Percentiles rank a stretch among this genome's conserved stretches.
Evolutionary conservation across 2,113 vertebrate species (phyloP).

Genomic region (Taxidea taxus): DNA sequence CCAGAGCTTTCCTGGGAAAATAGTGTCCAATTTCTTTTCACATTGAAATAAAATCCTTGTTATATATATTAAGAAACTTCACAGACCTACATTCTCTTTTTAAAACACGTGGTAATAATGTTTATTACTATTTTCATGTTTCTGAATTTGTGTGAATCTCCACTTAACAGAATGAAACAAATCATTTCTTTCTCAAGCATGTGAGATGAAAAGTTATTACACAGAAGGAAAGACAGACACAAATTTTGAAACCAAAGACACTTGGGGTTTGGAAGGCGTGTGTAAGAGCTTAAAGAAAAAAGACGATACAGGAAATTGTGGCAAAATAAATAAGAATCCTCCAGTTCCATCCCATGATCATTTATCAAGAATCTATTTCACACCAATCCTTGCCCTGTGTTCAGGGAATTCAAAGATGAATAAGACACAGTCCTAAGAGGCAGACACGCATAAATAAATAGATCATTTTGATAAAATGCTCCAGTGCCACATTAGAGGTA

Average conservation of each 20-base stretch:
- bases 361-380: background rate
- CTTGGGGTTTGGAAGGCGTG: background rate
- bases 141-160: background rate
- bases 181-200: background rate
- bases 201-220: background rate
- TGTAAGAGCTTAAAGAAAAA: background rate
- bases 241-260: background rate
- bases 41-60: background rate
- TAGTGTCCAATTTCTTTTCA: background rate
- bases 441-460: background rate
- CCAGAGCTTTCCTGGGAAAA: background rate
- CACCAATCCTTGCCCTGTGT: background rate
- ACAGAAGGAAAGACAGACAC: background rate
- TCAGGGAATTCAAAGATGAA: background rate
- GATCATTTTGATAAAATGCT: background rate
- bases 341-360: background rate
- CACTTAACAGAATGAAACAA: background rate
- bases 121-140: background rate
- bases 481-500: background rate
- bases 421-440: background rate
- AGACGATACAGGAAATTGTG: background rate
- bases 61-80: background rate
- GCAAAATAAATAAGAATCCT: background rate
- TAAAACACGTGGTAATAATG: background rate
- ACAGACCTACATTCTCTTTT: background rate